Conservation (phyloP, 1,140 invertebrate genomes). For the Drosophila murphyi region DNA sequence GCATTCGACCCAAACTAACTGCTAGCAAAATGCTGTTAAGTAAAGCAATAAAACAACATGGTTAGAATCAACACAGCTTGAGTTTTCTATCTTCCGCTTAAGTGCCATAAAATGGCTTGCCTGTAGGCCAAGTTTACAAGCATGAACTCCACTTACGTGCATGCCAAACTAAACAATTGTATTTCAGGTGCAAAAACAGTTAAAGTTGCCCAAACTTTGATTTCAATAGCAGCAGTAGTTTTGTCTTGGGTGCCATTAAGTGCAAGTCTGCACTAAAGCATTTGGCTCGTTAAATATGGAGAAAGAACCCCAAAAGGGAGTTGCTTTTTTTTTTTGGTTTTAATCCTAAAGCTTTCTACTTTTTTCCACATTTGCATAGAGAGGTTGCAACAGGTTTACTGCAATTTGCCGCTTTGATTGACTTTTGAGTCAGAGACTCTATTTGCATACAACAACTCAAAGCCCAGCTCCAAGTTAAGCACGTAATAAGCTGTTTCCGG, state of each 20-base stretch:
- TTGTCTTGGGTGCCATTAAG: constrained; percentile 7
- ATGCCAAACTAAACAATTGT: constrained; percentile 54
- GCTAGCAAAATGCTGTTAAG: constrained; percentile 66
- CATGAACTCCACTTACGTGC: constrained; percentile 38
- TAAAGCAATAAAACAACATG: constrained; percentile 69
- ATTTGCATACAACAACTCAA: not conserved
- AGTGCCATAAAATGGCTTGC: constrained; percentile 62
- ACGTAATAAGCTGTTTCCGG: constrained; percentile 66
- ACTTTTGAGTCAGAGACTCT: constrained; percentile 24
- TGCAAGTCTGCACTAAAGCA: not conserved
- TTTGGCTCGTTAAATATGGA: not conserved
- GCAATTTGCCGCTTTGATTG: constrained; percentile 53
- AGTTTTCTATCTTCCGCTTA: constrained; percentile 8
- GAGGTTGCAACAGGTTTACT: constrained; percentile 12
- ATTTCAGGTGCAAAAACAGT: constrained; percentile 61
- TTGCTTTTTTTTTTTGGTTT: not conserved
- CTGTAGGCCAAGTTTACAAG: constrained; percentile 50
- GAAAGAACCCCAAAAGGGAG: not conserved
- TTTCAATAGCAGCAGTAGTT: constrained; percentile 4
- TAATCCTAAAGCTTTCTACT: not conserved
- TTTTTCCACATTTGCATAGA: constrained; percentile 16
- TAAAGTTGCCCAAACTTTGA: constrained; percentile 19
- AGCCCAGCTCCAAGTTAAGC: constrained; percentile 31
- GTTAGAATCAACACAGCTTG: constrained; percentile 18
- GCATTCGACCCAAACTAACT: constrained; percentile 39